Evolutionary conservation across 2,888 invertebrate genomes (phyloP), one percentile per base, ranked within the genome.

Genomic region (Halictus ligatus): DNA sequence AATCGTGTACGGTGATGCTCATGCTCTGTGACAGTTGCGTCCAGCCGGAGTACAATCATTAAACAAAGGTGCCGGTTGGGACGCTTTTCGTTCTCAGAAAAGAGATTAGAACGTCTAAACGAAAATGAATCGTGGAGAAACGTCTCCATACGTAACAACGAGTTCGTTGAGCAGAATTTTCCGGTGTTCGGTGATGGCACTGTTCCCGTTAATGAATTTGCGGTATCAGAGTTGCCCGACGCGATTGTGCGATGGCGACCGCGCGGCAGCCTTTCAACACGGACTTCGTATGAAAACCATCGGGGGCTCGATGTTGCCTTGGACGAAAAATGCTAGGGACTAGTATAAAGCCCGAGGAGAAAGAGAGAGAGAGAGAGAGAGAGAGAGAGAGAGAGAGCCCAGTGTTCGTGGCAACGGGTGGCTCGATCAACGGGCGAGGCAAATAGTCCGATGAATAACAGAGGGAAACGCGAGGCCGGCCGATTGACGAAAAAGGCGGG

Each of bases 401-500:
- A n/a, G n/a, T 71, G 71, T 71, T 71, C 71, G n/a, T n/a, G n/a
- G 43, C n/a, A 69, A 21, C 4, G 21, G 69, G 21, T 35, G 12
- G 50, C 29, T 25, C 71, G 60, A 84, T 71, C 35, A 78, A 75
- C 78, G 71, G 64, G 35, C 8, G 46, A 21, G 60, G 64, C 78
- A 73, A 84, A 60, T 84, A 73, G 83, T 75, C 78, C 74, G 75
- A 67, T 67, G 64, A 83, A 75, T 79, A 71, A 76, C 71, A 54
- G 21, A 60, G 64, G 69, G n/a, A 29, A 29, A 48, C 69, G 58
- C 29, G 50, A 67, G 58, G 75, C 58, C 15, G 29, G 83, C 73
- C 50, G 80, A 83, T 85, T 79, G 73, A 69, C 80, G 74, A 83
- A 80, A 82, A 78, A 35, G 50, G 64, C 71, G n/a, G 48, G 40